phyloP scores from a whole-genome alignment of 2,888 invertebrate species.

The Sphaerophoria rueppellii region DNA sequence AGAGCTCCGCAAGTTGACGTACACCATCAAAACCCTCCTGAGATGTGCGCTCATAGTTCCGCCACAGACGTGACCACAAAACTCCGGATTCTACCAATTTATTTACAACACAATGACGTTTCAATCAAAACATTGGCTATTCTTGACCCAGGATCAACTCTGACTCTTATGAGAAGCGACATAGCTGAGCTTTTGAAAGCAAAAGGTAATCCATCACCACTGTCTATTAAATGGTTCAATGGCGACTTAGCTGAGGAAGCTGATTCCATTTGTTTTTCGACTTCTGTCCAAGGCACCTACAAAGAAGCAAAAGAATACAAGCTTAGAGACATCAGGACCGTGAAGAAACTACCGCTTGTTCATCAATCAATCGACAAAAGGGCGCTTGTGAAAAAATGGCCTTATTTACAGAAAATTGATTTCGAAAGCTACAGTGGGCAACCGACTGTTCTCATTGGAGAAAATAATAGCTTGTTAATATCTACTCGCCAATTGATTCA shows the following conservation, averaged over 20 bases:
- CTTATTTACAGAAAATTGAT: constrained; percentile 9
- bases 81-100: constrained; percentile 1
- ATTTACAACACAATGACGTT: background rate
- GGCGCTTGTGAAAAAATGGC: background rate
- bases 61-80: constrained; percentile 7
- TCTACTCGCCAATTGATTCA: constrained; percentile 14
- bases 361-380: constrained; percentile 10
- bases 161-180: no score
- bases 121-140: constrained; percentile 4
- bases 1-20: background rate
- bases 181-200: constrained; percentile 4
- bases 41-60: background rate
- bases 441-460: constrained; percentile 16
- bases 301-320: background rate
- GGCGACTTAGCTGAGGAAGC: constrained; percentile 7
- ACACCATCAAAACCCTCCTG: no score
- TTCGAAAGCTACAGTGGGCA: constrained; percentile 21
- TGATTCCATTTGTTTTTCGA: constrained; percentile 13
- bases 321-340: constrained; percentile 1
- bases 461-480: constrained; percentile 17
- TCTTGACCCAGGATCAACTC: constrained; percentile 2
- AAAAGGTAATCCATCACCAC: no score
- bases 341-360: constrained; percentile 1
- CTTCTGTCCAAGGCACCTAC: constrained; percentile 1
- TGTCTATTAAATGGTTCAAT: no score